Evolutionary conservation across 2,113 vertebrate genomes (phyloP).

Genomic region (Rhizomys pruinosus): DNA sequence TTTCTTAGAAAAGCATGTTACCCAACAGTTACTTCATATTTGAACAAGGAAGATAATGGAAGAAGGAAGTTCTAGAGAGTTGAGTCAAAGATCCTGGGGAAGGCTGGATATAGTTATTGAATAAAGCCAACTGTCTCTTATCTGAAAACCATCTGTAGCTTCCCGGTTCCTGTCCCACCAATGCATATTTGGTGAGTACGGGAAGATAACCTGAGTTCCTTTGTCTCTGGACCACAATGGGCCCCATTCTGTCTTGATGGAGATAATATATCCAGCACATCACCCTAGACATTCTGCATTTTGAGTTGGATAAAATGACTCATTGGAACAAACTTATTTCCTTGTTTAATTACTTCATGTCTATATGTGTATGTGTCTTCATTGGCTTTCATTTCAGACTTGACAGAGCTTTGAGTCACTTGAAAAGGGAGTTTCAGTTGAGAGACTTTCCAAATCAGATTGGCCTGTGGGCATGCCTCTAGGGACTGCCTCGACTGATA

Average conservation of each 20-base stretch:
- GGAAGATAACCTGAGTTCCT: background rate
- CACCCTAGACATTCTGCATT: background rate
- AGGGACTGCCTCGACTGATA: background rate
- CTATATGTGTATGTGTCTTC: background rate
- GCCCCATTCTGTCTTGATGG: background rate
- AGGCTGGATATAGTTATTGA: background rate
- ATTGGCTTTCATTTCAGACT: background rate
- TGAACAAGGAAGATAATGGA: background rate
- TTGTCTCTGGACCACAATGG: background rate
- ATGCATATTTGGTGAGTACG: rapidly evolving
- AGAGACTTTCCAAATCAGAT: background rate
- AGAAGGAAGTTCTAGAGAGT: background rate
- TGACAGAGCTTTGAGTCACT: background rate
- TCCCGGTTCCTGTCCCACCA: background rate
- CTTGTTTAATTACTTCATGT: background rate
- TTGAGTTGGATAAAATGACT: background rate
- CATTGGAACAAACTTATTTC: background rate
- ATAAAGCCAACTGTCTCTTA: background rate
- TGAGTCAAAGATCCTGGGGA: background rate
- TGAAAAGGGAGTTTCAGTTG: background rate
- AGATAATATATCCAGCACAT: background rate
- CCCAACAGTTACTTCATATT: background rate
- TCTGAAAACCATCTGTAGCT: background rate
- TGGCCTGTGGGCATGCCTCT: background rate
- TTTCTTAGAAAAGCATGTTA: background rate